Percentiles rank a stretch among this genome's conserved stretches.
phyloP scores from a whole-genome alignment of 2,888 invertebrate genomes.

The Leptothorax acervorum region DNA sequence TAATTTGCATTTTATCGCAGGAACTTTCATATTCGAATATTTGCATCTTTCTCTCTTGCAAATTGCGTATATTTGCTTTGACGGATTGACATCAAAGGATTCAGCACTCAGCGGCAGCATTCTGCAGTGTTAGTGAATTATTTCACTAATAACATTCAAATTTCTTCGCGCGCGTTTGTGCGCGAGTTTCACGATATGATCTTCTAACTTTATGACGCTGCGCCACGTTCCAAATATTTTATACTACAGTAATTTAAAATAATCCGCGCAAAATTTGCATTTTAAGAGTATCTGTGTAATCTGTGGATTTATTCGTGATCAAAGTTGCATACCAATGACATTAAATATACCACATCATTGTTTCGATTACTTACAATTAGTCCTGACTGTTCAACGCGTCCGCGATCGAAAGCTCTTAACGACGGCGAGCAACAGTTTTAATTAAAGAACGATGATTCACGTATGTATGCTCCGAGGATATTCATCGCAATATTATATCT shows the following conservation, averaged over 20 bases:
- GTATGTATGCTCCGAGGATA: too few species aligned
- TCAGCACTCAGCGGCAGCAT: slow-evolving; percentile 12
- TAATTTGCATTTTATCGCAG: slow-evolving; percentile 23
- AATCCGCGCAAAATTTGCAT: slow-evolving; percentile 14
- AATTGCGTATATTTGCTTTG: slow-evolving; percentile 26
- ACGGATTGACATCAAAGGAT: slow-evolving; percentile 27
- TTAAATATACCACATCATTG: not conserved
- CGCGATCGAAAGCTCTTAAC: slow-evolving; percentile 1
- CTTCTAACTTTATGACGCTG: not conserved
- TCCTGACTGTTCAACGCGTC: not conserved
- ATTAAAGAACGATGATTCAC: slow-evolving; percentile 17
- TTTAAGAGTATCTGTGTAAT: not conserved
- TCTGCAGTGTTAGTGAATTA: slow-evolving; percentile 13
- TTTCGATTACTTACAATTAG: not conserved
- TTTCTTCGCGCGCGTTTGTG: not conserved
- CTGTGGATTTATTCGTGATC: not conserved
- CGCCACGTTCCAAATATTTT: not conserved
- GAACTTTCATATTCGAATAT: slow-evolving; percentile 5
- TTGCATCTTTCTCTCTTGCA: slow-evolving; percentile 30
- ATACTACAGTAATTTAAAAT: not conserved
- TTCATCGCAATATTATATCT: slow-evolving; percentile 2
- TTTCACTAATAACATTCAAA: not conserved
- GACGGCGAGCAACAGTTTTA: not conserved
- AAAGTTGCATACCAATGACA: not conserved
- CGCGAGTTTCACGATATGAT: slow-evolving; percentile 12